phyloP scores from a whole-genome alignment of 2,113 vertebrate species.

The Corydoras sp. region DNA sequence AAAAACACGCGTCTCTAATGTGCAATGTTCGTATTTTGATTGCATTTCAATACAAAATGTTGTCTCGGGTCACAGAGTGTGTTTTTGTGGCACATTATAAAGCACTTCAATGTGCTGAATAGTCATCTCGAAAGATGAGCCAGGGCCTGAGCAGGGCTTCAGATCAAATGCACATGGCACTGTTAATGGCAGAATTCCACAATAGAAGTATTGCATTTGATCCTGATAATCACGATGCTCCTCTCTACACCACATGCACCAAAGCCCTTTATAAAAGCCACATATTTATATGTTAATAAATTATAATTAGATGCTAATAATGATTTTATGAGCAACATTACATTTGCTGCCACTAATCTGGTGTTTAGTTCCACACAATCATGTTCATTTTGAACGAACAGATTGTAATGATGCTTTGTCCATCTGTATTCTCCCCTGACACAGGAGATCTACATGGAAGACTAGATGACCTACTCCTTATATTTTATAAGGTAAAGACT shows the following conservation, averaged over 20 bases:
- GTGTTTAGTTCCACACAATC: not conserved
- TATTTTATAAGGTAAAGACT: slow-evolving; percentile 88
- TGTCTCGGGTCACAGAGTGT: slow-evolving; percentile 28
- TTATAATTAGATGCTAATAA: slow-evolving; percentile 18
- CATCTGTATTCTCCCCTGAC: slow-evolving; percentile 23
- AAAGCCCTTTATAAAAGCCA: not conserved
- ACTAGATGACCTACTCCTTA: slow-evolving; percentile 88
- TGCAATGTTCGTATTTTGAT: no score
- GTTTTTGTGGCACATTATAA: slow-evolving; percentile 55
- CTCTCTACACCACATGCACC: not conserved
- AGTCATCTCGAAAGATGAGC: slow-evolving; percentile 30
- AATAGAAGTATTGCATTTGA: slow-evolving; percentile 15
- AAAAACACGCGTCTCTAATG: no score
- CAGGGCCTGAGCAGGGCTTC: slow-evolving; percentile 49
- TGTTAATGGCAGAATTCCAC: slow-evolving; percentile 26
- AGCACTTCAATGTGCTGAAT: slow-evolving; percentile 51
- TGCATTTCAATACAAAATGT: no score
- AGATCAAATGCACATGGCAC: slow-evolving; percentile 28
- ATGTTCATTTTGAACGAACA: not conserved
- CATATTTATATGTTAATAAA: not conserved
- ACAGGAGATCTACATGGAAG: slow-evolving; percentile 92
- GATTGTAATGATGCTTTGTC: not conserved
- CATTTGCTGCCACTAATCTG: not conserved
- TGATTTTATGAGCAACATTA: slow-evolving; percentile 2
- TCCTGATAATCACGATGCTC: slow-evolving; percentile 10